Conservation (phyloP, 92 coral and sea anemone species). For the Epizoanthus scotinus region DNA sequence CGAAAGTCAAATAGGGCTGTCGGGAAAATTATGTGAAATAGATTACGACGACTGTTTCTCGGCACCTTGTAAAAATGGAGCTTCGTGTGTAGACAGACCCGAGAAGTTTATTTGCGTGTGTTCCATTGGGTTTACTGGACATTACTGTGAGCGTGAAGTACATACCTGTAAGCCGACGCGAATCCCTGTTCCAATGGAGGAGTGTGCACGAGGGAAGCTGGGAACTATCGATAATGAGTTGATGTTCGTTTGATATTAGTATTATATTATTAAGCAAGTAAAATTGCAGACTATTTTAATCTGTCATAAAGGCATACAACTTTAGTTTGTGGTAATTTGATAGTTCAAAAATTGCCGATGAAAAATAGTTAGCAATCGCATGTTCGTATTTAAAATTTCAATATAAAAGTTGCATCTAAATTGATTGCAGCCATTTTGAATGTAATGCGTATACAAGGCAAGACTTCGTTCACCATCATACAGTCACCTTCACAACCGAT, state of each 20-base stretch:
- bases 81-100: constrained; percentile 13
- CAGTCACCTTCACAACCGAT: too few species aligned
- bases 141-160: constrained; percentile 7
- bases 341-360: too few species aligned
- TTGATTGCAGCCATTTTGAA: too few species aligned
- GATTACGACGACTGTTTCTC: constrained; percentile 27
- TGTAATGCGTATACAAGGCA: too few species aligned
- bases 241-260: too few species aligned
- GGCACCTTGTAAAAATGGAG: constrained; percentile 26
- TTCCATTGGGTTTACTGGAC: constrained; percentile 23
- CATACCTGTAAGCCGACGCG: constrained; percentile 11
- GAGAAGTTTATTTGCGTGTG: constrained; percentile 5
- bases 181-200: constrained; percentile 27
- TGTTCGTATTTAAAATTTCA: too few species aligned
- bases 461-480: too few species aligned
- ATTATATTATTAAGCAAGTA: neutral
- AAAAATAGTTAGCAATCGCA: too few species aligned
- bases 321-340: too few species aligned
- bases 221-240: neutral
- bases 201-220: constrained; percentile 2
- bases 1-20: constrained; percentile 1
- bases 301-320: too few species aligned
- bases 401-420: too few species aligned
- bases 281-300: neutral
- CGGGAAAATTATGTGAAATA: constrained; percentile 9